Evolutionary conservation across 2,888 invertebrate genomes (phyloP).

Genomic region (Masnerella sp.): DNA sequence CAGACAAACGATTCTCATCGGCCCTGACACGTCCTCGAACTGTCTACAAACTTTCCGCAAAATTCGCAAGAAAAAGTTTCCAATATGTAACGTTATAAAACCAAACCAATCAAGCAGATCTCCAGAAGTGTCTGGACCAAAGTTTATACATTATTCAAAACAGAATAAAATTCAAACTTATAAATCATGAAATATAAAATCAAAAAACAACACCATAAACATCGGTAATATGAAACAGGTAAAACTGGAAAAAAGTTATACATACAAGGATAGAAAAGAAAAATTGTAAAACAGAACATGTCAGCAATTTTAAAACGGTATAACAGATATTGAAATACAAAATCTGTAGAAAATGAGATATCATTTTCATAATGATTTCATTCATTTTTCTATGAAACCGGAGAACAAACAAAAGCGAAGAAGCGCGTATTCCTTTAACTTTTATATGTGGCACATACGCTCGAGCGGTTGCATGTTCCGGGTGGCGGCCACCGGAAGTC

Average conservation of each 20-base stretch:
- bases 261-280: no score
- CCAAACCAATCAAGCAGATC: not conserved
- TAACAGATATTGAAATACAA: no score
- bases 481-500: slow-evolving; percentile 74
- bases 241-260: no score
- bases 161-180: not conserved
- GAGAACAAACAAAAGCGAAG: slow-evolving; percentile 31
- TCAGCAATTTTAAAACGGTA: no score
- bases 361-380: no score
- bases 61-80: slow-evolving; percentile 19
- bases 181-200: no score
- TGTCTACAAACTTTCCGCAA: slow-evolving; percentile 10
- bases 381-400: slow-evolving; percentile 35
- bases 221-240: no score
- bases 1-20: slow-evolving; percentile 48
- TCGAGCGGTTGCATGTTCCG: slow-evolving; percentile 68
- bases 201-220: no score
- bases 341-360: no score
- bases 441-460: slow-evolving; percentile 45
- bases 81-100: not conserved
- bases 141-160: not conserved
- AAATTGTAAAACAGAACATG: no score
- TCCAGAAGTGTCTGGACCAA: not conserved
- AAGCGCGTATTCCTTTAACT: slow-evolving; percentile 38
- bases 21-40: slow-evolving; percentile 54